Base-by-base conservation (phyloP, 2,113 vertebrate genomes). In the Sapayoa aenigma region DNA sequence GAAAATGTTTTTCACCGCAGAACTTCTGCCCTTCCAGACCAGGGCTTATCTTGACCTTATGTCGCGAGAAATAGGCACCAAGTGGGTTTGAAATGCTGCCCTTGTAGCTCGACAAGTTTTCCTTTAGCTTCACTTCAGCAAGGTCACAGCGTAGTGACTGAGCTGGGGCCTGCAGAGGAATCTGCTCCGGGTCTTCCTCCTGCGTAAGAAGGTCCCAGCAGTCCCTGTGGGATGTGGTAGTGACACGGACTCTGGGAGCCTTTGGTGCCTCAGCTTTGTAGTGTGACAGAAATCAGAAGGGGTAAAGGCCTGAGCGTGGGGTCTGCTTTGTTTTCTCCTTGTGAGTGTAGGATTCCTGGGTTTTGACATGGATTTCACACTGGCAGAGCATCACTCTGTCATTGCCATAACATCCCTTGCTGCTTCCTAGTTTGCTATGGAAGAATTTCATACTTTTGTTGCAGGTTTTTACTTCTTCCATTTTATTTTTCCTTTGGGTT, bases 271-370 rank as follows among this genome's bases (percentile, higher is more conserved):
- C n/a, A 69, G 41, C 35, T 69, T 49, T 35, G 27, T 9, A 56
- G 41, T 49, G 35, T 17, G 49, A 49, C 41, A 56, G 63, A 46
- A 87, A 56, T 14, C 30, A 44, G 79, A 59, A 50, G 39, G 52
- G 35, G 24, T 24, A 35, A 81, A 73, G 44, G 42, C 24, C 52
- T 23, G 17, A 58, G 24, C 0, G 0, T 12, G 27, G 6, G 24
- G 3, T 55, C 60, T 89, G 30, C 42, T 55, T 71, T 74, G 24
- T 69, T 72, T 90, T 75, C 60, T 78, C 46, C 65, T 42, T 30
- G 2, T 28, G 12, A 80, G 39, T 31, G 20, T 19, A 27, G 17
- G 42, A 71, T 71, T 49, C 44, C 31, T 37, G 16, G 23, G 66
- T 87, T 55, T 67, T 33, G 42, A 28, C 47, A 25, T 15, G 17